Base-by-base conservation (phyloP, 2,113 vertebrate genomes). In the Centropus unirufus region DNA sequence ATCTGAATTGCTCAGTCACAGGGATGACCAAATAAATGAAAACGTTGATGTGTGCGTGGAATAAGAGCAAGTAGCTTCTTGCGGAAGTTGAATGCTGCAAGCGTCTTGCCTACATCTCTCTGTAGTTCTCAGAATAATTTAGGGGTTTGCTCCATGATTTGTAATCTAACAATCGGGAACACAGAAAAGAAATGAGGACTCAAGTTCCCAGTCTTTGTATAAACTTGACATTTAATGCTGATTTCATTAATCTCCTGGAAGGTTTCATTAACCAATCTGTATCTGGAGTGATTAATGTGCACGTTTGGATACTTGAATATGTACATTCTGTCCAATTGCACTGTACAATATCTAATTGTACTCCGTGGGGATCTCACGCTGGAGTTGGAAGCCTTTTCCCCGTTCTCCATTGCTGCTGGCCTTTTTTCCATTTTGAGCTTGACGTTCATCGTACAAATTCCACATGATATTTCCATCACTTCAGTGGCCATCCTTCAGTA, bases 1-100 rank as follows among this genome's bases (percentile, higher is more conserved):
- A 9, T 59, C 34, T 68, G 67, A 95, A 49, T 80, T 76, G 24
- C 49, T 83, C 14, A 26, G 19, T 79, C 52, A 83, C 47, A 81
- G 66, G 36, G 36, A 15, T 61, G n/a, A 39, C 52, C 39, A 59
- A 9, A 23, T 24, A 51, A 24, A 44, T 74, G 42, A 75, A 29
- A 36, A 62, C 32, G 13, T 24, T 72, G 7, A 24, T 81, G 2
- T 1, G 0, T 59, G 8, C 0, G 0, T 59, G 54, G 32, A 72
- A 23, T 29, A 86, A 29, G 20, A 91, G 23, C 3, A 5, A 39
- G 34, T 22, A 64, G 42, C 20, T 26, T 52, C 42, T 72, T 75
- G 82, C 29, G 57, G 70, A 68, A 85, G 34, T 22, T 57, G 18
- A 39, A 26, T 75, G 49, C 44, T 57, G n/a, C 6, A 83, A 36